Conservation (phyloP, 2,113 vertebrate species). For the Etia nguti region DNA sequence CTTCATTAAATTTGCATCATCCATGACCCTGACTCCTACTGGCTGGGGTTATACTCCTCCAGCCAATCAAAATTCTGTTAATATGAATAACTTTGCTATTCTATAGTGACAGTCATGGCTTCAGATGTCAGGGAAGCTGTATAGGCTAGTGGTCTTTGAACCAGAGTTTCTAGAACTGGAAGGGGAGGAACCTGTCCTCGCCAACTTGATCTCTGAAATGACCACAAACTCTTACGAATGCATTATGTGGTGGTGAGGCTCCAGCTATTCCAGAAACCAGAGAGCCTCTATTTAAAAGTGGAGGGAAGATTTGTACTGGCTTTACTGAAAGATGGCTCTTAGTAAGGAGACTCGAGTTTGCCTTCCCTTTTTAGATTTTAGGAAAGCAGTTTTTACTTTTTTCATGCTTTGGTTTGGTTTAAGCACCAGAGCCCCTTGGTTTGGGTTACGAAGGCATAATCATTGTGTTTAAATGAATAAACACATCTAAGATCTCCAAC, state of each 20-base stretch:
- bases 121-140: neutral
- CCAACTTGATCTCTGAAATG: neutral
- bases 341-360: neutral
- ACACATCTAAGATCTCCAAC: neutral
- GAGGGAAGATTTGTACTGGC: neutral
- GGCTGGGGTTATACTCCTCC: neutral
- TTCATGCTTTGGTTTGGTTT: neutral
- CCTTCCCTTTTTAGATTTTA: neutral
- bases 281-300: neutral
- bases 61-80: neutral
- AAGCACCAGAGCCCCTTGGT: neutral
- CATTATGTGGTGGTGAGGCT: neutral
- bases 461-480: neutral
- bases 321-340: neutral
- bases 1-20: neutral
- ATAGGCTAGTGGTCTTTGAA: neutral
- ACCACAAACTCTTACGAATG: neutral
- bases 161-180: neutral
- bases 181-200: neutral
- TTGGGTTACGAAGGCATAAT: neutral
- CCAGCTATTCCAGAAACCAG: neutral
- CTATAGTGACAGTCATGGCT: neutral
- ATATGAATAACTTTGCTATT: neutral
- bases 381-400: neutral
- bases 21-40: neutral